These are phyloP conservation scores for human (Homo sapiens) DNA, from an alignment of 2,113 vertebrate species.

Conservation along the genomic window DNA sequence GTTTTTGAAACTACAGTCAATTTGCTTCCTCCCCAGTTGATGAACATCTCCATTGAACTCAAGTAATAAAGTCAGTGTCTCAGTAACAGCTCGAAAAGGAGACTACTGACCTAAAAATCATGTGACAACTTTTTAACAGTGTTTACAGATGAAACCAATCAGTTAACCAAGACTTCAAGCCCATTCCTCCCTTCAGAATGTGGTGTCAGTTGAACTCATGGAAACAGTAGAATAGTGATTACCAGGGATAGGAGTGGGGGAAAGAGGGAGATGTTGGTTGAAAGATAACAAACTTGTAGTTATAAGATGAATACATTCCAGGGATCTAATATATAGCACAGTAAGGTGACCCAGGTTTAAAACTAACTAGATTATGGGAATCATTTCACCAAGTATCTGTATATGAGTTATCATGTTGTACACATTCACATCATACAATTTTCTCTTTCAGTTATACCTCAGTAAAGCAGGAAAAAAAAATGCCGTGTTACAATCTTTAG, in stretches of 20 bases:
- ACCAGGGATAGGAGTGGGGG: background rate
- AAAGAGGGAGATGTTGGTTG: background rate
- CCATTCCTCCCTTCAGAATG: background rate
- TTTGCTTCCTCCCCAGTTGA: conserved; percentile 1
- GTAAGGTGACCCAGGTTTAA: background rate
- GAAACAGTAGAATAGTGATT: background rate
- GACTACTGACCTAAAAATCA: background rate
- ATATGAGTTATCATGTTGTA: background rate
- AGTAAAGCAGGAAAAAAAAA: background rate
- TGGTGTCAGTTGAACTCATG: background rate
- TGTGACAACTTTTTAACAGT: background rate
- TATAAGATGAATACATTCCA: background rate
- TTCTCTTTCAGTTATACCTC: background rate
- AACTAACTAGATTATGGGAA: background rate
- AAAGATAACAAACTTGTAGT: background rate
- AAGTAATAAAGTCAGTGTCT: background rate
- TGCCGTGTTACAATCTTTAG: background rate
- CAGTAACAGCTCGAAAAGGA: background rate
- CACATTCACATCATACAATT: background rate
- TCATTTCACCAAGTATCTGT: background rate
- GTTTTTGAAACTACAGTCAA: background rate
- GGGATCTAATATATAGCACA: background rate
- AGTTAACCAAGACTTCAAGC: background rate
- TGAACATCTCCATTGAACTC: background rate
- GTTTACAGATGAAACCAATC: background rate